Conservation (phyloP, 2,113 vertebrate species). For the Sebastes fasciatus region DNA sequence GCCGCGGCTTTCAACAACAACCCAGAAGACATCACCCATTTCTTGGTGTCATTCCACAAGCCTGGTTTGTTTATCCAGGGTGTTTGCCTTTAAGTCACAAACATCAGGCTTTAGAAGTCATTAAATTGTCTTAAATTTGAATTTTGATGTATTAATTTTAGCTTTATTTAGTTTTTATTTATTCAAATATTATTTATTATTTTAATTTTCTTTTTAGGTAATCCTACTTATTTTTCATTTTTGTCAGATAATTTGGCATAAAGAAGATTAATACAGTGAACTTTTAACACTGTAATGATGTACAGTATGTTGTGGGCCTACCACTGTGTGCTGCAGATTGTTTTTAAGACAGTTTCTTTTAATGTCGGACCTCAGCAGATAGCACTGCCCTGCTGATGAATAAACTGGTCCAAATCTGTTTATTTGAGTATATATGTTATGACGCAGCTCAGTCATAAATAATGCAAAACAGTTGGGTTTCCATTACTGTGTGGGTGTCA, state of each 20-base stretch:
- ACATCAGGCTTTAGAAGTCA: neutral
- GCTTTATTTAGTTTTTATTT: too few relatives aligned
- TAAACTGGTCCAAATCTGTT: conserved; percentile 8
- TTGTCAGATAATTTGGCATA: neutral
- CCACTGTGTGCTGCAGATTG: neutral
- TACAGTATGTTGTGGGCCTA: neutral
- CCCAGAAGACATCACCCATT: conserved; percentile 41
- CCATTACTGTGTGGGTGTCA: conserved; percentile 27
- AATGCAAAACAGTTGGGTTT: conserved; percentile 44
- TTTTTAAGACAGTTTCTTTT: conserved; percentile 16
- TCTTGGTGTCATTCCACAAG: conserved; percentile 2
- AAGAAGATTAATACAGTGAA: neutral
- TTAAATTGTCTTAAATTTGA: neutral
- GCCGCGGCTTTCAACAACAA: conserved; percentile 49
- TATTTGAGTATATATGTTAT: conserved; percentile 33
- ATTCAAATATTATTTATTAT: too few relatives aligned
- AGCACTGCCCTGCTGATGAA: conserved; percentile 8
- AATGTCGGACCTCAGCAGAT: neutral
- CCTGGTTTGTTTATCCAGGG: neutral
- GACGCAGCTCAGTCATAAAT: conserved; percentile 47
- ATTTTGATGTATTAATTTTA: neutral
- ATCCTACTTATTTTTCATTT: neutral
- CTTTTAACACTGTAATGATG: neutral
- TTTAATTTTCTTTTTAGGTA: neutral
- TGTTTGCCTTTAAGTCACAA: neutral